phyloP scores from a whole-genome alignment of 2,888 invertebrate genomes.

The Lumbricus terrestris region DNA sequence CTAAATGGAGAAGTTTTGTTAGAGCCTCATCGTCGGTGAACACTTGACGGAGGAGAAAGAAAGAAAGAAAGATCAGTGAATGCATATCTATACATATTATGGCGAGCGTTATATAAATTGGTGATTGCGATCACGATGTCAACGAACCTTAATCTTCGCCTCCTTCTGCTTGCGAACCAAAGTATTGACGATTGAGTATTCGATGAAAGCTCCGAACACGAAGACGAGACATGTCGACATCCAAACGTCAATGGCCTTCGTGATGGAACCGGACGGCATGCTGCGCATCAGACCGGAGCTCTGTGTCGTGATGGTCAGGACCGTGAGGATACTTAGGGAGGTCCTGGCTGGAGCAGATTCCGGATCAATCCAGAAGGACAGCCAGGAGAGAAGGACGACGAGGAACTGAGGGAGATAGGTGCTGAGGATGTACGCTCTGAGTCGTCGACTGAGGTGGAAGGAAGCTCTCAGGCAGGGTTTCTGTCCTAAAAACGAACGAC shows the following conservation, averaged over 20 bases:
- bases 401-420: constrained; percentile 39
- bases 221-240: constrained; percentile 30
- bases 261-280: constrained; percentile 21
- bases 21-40: no score
- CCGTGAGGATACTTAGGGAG: constrained; percentile 38
- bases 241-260: constrained; percentile 24
- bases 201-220: constrained; percentile 31
- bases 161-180: constrained; percentile 11
- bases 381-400: constrained; percentile 42
- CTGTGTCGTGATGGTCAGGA: constrained; percentile 38
- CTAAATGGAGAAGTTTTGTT: no score
- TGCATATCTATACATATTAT: no score
- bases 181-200: constrained; percentile 27
- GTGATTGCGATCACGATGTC: no score
- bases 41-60: no score
- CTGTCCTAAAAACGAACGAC: constrained; percentile 27
- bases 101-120: no score
- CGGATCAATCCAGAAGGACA: constrained; percentile 42
- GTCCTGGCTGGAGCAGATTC: constrained; percentile 40
- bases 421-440: constrained; percentile 38
- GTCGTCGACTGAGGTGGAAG: constrained; percentile 36
- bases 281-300: constrained; percentile 5
- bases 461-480: constrained; percentile 36
- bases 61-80: no score
- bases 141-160: neutral